phyloP scores from a whole-genome alignment of 2,888 invertebrate species.

The Ichneumoninae sp. region DNA sequence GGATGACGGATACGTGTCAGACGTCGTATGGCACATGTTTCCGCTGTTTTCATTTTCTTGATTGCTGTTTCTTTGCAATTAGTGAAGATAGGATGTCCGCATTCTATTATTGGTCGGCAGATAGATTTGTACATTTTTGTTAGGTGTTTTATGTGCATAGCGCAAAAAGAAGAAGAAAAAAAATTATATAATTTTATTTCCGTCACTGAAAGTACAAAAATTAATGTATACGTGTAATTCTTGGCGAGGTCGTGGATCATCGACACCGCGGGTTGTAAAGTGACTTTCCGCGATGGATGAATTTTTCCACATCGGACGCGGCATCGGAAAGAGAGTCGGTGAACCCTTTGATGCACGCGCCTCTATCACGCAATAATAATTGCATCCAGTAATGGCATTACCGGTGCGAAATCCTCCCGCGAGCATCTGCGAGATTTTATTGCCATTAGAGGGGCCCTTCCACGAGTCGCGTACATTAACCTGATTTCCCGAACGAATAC shows the following conservation, averaged over 20 bases:
- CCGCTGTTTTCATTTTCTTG: no score
- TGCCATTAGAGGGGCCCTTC: conserved; percentile 42
- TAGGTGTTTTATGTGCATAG: no score
- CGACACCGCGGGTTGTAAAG: not conserved
- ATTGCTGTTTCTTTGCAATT: no score
- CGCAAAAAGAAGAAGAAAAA: no score
- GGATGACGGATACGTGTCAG: no score
- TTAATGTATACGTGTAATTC: not conserved
- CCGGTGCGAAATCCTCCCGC: conserved; percentile 9
- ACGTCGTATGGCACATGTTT: no score
- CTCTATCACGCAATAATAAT: conserved; percentile 39
- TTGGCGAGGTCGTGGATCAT: not conserved
- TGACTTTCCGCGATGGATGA: not conserved
- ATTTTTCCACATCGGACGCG: not conserved
- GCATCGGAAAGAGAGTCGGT: not conserved
- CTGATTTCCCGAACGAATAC: conserved; percentile 62
- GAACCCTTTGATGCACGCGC: conserved; percentile 5
- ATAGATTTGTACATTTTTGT: no score
- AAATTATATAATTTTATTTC: not conserved
- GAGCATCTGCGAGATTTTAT: conserved; percentile 64
- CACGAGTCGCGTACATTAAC: conserved; percentile 64
- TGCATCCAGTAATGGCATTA: conserved; percentile 30
- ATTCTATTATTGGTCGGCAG: no score
- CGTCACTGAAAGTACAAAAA: not conserved
- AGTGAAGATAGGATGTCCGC: no score